Evolutionary conservation across 1,140 invertebrate genomes (phyloP), one percentile per base, ranked within the genome.

Genomic region (Drosophila tropicalis): DNA sequence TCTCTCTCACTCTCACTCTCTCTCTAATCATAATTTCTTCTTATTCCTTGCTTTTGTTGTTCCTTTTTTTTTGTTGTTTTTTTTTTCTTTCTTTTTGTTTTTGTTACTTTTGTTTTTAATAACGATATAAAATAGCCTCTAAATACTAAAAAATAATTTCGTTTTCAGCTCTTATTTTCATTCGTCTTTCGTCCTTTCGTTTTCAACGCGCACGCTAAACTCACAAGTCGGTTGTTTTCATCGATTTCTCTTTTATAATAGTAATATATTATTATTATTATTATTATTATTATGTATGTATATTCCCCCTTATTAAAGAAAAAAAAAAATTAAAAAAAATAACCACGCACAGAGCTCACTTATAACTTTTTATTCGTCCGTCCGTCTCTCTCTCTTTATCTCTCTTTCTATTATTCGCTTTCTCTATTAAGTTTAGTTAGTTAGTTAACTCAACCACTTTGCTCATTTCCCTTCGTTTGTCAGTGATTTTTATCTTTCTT

Each of bases 81-180:
- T 65, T 54, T 54, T 39, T 65, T 39, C 60, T 65, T 54, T 54
- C 25, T 65, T 54, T 47, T 58, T 62, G 51, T 36, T 40, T 62
- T 70, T 64, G 63, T 62, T 67, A 51, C 78, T 72, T 62, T 60
- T 82, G 65, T 57, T 73, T 73, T 76, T 68, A 71, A 90, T 90
- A 90, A 90, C 85, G 85, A 90, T 90, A 90, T 90, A 90, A 87
- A 90, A 90, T 90, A 90, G 85, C 85, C 85, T 90, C 85, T 90
- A 90, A 90, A 90, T 81, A 90, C 79, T 90, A 90, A 82, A 90
- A 90, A 81, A 90, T 86, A 90, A 86, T 82, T 90, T 90, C 82
- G 72, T 74, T 81, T 79, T 77, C 72, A 64, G 65, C 58, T 51
- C 67, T 67, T 72, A 40, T 29, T 39, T 15, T 54, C 61, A 57